Evolutionary conservation across 2,797 vertebrate genomes (phyloP).

Genomic region (Pseudochromis fuscus): DNA sequence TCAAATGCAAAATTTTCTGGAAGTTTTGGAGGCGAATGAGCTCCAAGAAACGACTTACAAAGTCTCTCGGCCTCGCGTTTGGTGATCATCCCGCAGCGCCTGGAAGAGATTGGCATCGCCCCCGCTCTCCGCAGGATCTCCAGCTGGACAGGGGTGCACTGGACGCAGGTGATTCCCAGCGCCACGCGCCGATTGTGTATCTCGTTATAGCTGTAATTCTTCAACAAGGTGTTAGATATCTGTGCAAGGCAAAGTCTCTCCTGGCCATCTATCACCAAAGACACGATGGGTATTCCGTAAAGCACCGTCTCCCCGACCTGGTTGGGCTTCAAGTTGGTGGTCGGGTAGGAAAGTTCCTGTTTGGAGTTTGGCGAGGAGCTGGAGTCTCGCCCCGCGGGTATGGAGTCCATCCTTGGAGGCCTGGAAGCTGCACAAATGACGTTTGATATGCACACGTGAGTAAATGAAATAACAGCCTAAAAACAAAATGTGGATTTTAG

Average conservation of each 20-base stretch:
- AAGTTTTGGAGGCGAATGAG: conserved; percentile 91
- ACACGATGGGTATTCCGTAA: conserved; percentile 98
- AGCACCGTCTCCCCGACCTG: conserved; percentile 95
- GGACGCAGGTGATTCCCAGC: conserved; percentile 94
- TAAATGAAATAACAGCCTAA: neutral
- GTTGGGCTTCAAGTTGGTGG: conserved; percentile 93
- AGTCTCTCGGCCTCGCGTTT: conserved; percentile 94
- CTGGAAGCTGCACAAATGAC: conserved; percentile 69
- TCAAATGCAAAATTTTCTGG: conserved; percentile 95
- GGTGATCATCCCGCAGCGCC: conserved; percentile 95
- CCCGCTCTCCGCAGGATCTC: conserved; percentile 93
- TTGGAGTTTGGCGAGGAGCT: conserved; percentile 93
- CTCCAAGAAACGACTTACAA: conserved; percentile 93
- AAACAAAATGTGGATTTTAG: conserved; percentile 1
- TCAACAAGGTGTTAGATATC: conserved; percentile 93
- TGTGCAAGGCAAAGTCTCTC: conserved; percentile 94
- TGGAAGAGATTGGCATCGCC: conserved; percentile 94
- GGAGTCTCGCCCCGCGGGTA: conserved; percentile 92
- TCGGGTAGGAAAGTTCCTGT: conserved; percentile 92
- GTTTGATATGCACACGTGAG: conserved; percentile 30
- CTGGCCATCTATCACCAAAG: conserved; percentile 96
- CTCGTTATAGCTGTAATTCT: conserved; percentile 95
- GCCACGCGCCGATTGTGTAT: conserved; percentile 95
- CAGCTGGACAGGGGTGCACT: conserved; percentile 94
- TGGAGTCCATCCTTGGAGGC: conserved; percentile 92